Base-by-base conservation (phyloP, 1,140 invertebrate genomes). In the Aphaenogaster rudis region DNA sequence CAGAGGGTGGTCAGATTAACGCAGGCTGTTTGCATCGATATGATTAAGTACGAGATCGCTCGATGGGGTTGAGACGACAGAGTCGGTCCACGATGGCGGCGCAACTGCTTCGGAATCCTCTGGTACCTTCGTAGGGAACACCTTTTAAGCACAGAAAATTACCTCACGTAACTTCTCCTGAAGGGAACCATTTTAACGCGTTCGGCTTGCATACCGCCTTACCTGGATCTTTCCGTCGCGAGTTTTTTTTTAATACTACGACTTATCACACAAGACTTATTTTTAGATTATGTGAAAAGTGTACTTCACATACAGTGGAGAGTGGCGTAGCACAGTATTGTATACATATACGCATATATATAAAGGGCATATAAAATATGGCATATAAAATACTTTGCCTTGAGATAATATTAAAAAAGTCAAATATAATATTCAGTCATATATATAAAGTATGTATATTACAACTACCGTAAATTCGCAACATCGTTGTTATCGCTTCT, bases 91-190 rank as follows among this genome's bases (percentile, higher is more conserved):
- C 45, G 87, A 89, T 54, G 90, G 69, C 13, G 85, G 88, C 42
- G 85, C 63, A 50, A 91, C 90, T 50, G 79, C 87, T 50, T 81
- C 88, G 52, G 86, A 86, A 87, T 81, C 80, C 90, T 87, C 89
- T 57, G 84, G 36, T 79, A 87, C 67, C 76, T 91, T 91, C 89
- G 82, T 90, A 76, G 89, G 80, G 90, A 86, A 88, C 78, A 88
- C 86, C 89, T 92, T 89, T 88, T 88, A 86, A 86, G 69, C 81
- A 92, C 81, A 80, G 33, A 88, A 89, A 91, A 81, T 82, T 81
- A 89, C 89, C 88, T 88, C 71, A 88, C 90, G 69, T 91, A 71
- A 91, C 52, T 86, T 72, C 54, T 82, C 21, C 66, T 82, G 67
- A 87, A 69, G 39, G 42, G 57, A 72, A 81, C 39, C 74, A 72